Evolutionary conservation across 2,888 invertebrate species (phyloP).

Genomic region (Tipula lateralis): DNA sequence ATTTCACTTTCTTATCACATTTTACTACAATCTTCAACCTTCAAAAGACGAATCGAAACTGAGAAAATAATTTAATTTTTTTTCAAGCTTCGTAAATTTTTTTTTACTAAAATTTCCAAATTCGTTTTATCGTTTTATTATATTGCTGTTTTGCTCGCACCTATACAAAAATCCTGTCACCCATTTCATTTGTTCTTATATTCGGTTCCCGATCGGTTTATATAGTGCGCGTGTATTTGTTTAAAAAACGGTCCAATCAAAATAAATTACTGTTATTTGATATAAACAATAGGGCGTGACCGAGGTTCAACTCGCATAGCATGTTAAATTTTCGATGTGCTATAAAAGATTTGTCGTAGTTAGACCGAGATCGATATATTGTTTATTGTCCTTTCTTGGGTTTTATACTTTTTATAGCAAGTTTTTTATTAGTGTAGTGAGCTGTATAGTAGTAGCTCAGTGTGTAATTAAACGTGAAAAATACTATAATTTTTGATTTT

Average conservation of each 20-base stretch:
- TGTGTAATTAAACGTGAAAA: conserved; percentile 28
- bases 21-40: not conserved
- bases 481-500: conserved; percentile 26
- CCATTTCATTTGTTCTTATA: not conserved
- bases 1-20: not conserved
- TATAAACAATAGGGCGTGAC: not conserved
- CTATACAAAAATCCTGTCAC: not conserved
- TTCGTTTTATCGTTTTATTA: not conserved
- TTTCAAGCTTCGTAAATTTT: not conserved
- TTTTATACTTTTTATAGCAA: not conserved
- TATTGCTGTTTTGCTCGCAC: not conserved
- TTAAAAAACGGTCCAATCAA: conserved; percentile 28
- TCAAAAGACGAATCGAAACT: not conserved
- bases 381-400: not conserved
- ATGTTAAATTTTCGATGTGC: not conserved
- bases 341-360: not conserved
- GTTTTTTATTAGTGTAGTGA: not conserved
- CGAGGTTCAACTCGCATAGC: not conserved
- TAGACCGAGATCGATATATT: not conserved
- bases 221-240: not conserved
- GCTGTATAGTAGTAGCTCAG: not conserved
- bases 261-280: conserved; percentile 26
- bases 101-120: not conserved
- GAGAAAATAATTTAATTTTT: not conserved
- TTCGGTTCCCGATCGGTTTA: not conserved